These are phyloP conservation scores for Pomacea maculata DNA, from an alignment of 1,140 invertebrate genomes.

Conservation along the genomic window DNA sequence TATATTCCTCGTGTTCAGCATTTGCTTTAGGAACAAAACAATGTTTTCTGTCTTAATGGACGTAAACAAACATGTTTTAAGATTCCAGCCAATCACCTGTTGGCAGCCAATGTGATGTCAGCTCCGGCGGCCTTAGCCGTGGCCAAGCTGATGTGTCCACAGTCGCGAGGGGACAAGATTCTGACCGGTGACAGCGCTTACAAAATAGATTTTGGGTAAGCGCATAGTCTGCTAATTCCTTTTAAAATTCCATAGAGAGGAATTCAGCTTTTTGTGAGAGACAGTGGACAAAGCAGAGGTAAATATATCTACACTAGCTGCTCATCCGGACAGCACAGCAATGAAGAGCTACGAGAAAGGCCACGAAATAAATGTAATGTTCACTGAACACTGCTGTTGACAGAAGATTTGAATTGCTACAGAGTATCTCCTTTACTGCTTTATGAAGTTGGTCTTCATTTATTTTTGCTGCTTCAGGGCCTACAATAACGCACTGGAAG, in stretches of 20 bases:
- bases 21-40: too few species aligned
- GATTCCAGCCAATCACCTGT: constrained; percentile 66
- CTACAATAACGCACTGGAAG: constrained; percentile 83
- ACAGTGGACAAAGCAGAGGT: background rate
- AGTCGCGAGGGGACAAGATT: constrained; percentile 61
- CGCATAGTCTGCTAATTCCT: background rate
- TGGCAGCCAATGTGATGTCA: constrained; percentile 81
- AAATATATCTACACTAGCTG: background rate
- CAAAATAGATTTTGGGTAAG: constrained; percentile 1
- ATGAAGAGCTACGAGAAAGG: background rate
- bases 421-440: background rate
- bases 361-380: background rate
- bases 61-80: constrained; percentile 19
- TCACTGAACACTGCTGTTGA: background rate
- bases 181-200: background rate
- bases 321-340: background rate
- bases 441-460: background rate
- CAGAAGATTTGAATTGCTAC: background rate
- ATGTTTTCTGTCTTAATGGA: too few species aligned
- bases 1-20: too few species aligned
- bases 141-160: constrained; percentile 90
- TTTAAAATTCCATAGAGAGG: background rate
- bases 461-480: constrained; percentile 67
- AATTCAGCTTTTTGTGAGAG: background rate
- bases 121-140: constrained; percentile 92